Evolutionary conservation across 2,888 invertebrate genomes (phyloP), one percentile per base, ranked within the genome.

Genomic region (Sinohyriopsis cumingii): DNA sequence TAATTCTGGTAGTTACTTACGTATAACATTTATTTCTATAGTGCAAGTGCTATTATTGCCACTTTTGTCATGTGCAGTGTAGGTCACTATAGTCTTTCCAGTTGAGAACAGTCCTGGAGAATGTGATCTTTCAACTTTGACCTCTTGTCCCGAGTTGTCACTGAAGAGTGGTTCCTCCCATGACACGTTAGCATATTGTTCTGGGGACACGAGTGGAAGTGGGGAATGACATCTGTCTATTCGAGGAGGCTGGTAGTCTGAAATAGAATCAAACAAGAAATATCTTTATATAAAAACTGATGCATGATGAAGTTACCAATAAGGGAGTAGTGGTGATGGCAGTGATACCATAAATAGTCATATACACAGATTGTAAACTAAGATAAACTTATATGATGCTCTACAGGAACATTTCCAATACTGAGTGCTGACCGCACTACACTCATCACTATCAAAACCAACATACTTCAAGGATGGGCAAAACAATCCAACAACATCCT

Each of bases 21-120:
- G 86, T 69, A 87, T 79, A 18, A 94, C 92, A 63, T 90, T 91
- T 18, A 94, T 91, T 28, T 90, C 91, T 77, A 94, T 92, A 71
- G 91, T 91, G 81, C 94, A 94, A 63, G 92, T 91, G 0, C 92
- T 93, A 80, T 91, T 92, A 86, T 94, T 94, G 56, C 92, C 92
- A 72, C 91, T 91, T 5, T 89, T 86, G 87, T 94, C 94, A 78
- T 92, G 92, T 0, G 93, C 93, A 22, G 91, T 91, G 86, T 93
- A 94, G 0, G 91, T 91, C 20, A 94, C 91, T 9, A 87, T 86
- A 12, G 93, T 93, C 45, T 86, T 86, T 1, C 94, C 94, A 76
- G 93, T 92, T 2, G 91, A 89, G 80, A 93, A 93, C 28, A 87
- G 84, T 1, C 88, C 88, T 2, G 89, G 88, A 4, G 92, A 92